Percentiles rank a stretch among this genome's conserved stretches.
phyloP scores from a whole-genome alignment of 2,888 invertebrate genomes.

The Nysson spinosus region DNA sequence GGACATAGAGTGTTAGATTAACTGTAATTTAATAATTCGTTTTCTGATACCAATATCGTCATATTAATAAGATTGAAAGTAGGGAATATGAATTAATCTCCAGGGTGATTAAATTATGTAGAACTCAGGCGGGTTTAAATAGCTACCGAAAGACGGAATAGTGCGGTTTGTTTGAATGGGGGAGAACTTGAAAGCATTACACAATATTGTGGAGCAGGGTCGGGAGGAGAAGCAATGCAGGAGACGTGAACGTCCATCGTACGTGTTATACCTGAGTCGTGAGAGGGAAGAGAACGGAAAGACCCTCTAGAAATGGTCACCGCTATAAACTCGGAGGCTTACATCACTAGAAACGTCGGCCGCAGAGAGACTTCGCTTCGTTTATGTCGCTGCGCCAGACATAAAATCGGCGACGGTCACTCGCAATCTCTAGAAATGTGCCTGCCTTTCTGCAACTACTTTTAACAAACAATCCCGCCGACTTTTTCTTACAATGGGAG shows the following conservation, averaged over 20 bases:
- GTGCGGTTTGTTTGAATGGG: neutral
- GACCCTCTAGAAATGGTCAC: slow-evolving; percentile 64
- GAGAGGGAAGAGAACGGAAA: slow-evolving; percentile 31
- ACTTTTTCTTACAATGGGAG: neutral
- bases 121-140: too few relatives aligned
- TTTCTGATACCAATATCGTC: too few relatives aligned
- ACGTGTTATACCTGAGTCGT: slow-evolving; percentile 35
- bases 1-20: too few relatives aligned
- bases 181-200: slow-evolving; percentile 1
- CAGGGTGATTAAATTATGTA: too few relatives aligned
- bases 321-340: slow-evolving; percentile 73
- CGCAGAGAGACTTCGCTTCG: slow-evolving; percentile 24
- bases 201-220: slow-evolving; percentile 22
- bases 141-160: neutral
- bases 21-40: too few relatives aligned
- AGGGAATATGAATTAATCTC: too few relatives aligned
- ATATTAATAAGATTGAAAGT: too few relatives aligned
- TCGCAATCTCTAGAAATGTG: slow-evolving; percentile 18
- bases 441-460: slow-evolving; percentile 2
- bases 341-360: slow-evolving; percentile 65
- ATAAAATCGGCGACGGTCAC: slow-evolving; percentile 17
- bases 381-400: slow-evolving; percentile 14
- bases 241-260: slow-evolving; percentile 7
- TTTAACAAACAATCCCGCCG: neutral
- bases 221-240: slow-evolving; percentile 3